Evolutionary conservation across 2,888 invertebrate genomes (phyloP).

Genomic region (Protodeltote pygarga): DNA sequence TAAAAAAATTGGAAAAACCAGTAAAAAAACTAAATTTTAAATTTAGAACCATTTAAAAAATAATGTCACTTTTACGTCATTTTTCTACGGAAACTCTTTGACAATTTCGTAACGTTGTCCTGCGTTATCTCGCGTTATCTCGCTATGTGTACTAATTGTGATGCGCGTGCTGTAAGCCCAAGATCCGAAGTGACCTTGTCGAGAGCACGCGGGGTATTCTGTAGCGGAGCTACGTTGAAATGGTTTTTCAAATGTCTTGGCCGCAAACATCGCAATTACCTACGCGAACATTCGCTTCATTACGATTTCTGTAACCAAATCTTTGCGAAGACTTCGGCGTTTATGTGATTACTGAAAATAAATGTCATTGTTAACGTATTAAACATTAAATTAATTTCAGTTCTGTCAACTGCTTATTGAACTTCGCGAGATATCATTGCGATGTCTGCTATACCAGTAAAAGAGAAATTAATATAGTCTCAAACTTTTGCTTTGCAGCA

Average conservation of each 20-base stretch:
- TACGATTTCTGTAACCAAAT: too few species aligned
- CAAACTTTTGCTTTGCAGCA: too few species aligned
- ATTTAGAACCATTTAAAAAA: not conserved
- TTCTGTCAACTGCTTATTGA: too few species aligned
- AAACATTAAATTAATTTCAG: too few species aligned
- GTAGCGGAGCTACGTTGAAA: not conserved
- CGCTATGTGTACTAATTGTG: constrained; percentile 56
- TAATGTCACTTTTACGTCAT: constrained; percentile 20
- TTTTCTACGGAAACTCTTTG: constrained; percentile 22
- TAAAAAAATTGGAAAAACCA: not conserved
- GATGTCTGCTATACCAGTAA: too few species aligned
- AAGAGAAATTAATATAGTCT: too few species aligned
- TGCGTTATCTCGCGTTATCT: constrained; percentile 50
- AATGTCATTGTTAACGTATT: too few species aligned
- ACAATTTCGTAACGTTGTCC: constrained; percentile 31
- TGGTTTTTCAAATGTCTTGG: not conserved
- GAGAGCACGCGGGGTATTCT: constrained; percentile 44
- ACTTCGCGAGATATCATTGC: too few species aligned
- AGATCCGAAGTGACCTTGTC: constrained; percentile 54
- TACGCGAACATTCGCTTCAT: too few species aligned
- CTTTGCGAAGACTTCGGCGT: too few species aligned
- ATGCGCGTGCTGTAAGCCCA: constrained; percentile 52
- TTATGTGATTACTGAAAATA: too few species aligned
- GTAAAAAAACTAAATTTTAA: not conserved
- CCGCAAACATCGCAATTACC: too few species aligned